Evolutionary conservation across 2,888 invertebrate species (phyloP).

Genomic region (Chalcosyrphus nemorum): DNA sequence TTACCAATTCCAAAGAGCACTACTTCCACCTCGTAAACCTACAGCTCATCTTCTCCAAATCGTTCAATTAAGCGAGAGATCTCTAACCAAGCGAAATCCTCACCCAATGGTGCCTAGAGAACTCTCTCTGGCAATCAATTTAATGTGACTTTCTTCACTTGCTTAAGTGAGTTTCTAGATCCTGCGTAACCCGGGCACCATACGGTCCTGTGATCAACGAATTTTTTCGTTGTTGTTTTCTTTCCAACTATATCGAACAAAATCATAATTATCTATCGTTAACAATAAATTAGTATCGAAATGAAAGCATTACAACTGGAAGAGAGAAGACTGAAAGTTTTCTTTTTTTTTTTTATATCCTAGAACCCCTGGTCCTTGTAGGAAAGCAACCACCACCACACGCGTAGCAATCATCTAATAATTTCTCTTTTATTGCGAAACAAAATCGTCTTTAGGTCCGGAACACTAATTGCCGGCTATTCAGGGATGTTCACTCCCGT

Average conservation of each 20-base stretch:
- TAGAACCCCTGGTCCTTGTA: neutral
- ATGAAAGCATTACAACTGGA: constrained; percentile 67
- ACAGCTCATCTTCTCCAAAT: constrained; percentile 29
- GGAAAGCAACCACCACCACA: constrained; percentile 29
- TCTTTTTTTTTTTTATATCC: too few species aligned
- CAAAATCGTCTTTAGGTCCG: constrained; percentile 69
- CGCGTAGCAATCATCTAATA: constrained; percentile 72
- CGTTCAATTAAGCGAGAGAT: constrained; percentile 44
- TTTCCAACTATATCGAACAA: constrained; percentile 16
- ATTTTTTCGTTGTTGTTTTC: neutral
- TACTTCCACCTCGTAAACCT: neutral
- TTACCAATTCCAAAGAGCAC: neutral
- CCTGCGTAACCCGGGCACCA: constrained; percentile 31
- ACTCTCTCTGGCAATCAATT: constrained; percentile 45
- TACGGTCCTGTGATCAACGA: constrained; percentile 47
- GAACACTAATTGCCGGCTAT: constrained; percentile 72
- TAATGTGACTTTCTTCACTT: constrained; percentile 53
- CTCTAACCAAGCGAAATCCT: neutral
- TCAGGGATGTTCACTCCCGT: constrained; percentile 52
- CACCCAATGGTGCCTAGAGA: constrained; percentile 2
- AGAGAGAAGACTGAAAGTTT: constrained; percentile 13
- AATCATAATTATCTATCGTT: constrained; percentile 73
- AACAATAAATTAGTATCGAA: constrained; percentile 73
- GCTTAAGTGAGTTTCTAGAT: constrained; percentile 50
- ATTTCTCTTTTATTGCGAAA: constrained; percentile 74